Percentiles rank a stretch among this genome's conserved stretches.
Evolutionary conservation across 2,113 vertebrate genomes (phyloP).

Genomic region (Morone saxatilis): DNA sequence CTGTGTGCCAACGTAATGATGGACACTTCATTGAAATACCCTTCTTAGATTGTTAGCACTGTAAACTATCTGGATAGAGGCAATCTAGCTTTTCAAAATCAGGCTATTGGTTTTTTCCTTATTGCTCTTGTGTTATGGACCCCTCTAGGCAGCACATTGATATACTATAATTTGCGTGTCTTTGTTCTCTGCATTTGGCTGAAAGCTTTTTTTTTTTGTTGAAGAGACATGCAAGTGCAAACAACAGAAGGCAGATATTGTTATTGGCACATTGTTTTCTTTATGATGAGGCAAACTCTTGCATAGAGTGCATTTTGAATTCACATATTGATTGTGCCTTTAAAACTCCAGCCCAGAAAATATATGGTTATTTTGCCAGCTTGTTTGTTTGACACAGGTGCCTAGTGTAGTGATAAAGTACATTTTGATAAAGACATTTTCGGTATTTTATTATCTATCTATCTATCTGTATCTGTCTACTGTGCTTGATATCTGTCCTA

Average conservation of each 20-base stretch:
- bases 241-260: conserved; percentile 41
- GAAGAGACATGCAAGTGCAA: conserved; percentile 8
- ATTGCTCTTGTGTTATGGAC: conserved; percentile 61
- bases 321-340: conserved; percentile 47
- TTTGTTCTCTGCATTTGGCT: conserved; percentile 56
- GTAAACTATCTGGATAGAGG: conserved; percentile 49
- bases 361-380: conserved; percentile 27
- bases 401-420: conserved; percentile 10
- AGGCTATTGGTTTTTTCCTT: conserved; percentile 55
- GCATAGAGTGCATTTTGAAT: conserved; percentile 42
- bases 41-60: conserved; percentile 51
- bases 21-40: conserved; percentile 43
- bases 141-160: conserved; percentile 54
- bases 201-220: conserved; percentile 36
- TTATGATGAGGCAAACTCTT: conserved; percentile 50
- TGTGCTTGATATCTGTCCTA: no score
- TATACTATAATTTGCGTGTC: conserved; percentile 55
- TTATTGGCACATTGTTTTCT: conserved; percentile 52
- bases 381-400: conserved; percentile 35
- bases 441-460: neutral
- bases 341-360: conserved; percentile 35
- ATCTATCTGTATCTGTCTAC: no score
- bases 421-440: conserved; percentile 21
- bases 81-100: conserved; percentile 46
- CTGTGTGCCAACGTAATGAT: conserved; percentile 43